phyloP scores from a whole-genome alignment of 2,797 vertebrate species.

The Oryzias sinensis region DNA sequence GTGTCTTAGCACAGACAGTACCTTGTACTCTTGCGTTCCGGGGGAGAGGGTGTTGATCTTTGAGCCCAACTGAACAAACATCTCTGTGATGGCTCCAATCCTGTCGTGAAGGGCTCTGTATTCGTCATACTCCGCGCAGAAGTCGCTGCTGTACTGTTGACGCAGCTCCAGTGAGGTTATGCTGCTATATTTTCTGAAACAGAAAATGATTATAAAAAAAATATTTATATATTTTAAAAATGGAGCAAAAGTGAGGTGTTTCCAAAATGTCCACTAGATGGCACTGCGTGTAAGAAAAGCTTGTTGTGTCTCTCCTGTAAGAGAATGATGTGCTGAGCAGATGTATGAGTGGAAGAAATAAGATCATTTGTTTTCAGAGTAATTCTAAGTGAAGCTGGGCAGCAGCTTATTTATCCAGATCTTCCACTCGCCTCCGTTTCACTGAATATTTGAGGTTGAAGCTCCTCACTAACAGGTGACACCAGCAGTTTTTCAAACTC shows the following conservation, averaged over 20 bases:
- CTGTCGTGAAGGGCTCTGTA: constrained; percentile 80
- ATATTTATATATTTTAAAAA: background rate
- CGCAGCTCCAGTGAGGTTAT: constrained; percentile 79
- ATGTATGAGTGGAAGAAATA: constrained; percentile 58
- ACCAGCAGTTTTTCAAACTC: background rate
- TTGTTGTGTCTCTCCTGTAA: constrained; percentile 38
- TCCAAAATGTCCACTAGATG: constrained; percentile 51
- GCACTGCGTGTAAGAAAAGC: constrained; percentile 37
- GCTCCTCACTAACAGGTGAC: constrained; percentile 9
- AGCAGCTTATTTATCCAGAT: constrained; percentile 39
- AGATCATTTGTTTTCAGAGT: constrained; percentile 50
- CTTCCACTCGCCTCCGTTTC: constrained; percentile 40
- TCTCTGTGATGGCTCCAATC: constrained; percentile 78
- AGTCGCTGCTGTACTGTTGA: constrained; percentile 83
- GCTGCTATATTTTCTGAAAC: constrained; percentile 77
- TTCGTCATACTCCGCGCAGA: constrained; percentile 83
- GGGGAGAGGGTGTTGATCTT: constrained; percentile 82
- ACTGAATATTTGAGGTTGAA: constrained; percentile 34
- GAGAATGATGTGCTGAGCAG: constrained; percentile 60
- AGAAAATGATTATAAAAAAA: background rate
- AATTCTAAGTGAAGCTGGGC: constrained; percentile 37
- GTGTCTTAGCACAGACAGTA: constrained; percentile 38
- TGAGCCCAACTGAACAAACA: constrained; percentile 84
- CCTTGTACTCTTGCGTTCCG: constrained; percentile 85
- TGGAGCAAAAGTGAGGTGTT: background rate